phyloP scores from a whole-genome alignment of 1,140 invertebrate genomes.

The Psilanteris sp. region DNA sequence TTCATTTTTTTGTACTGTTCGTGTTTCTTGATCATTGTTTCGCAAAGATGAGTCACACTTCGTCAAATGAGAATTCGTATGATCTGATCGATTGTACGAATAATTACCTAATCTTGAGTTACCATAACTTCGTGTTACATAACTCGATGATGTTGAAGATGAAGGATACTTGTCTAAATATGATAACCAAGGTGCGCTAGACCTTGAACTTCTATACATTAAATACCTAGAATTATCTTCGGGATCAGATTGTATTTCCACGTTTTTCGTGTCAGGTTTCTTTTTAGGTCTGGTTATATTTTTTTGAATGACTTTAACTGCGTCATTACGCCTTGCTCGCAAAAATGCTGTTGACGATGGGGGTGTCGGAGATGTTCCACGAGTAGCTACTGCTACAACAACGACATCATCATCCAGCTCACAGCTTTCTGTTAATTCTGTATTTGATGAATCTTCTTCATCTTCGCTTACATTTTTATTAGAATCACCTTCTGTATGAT shows the following conservation, averaged over 20 bases:
- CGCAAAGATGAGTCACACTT: constrained; percentile 54
- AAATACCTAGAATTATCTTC: constrained; percentile 83
- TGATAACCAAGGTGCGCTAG: constrained; percentile 82
- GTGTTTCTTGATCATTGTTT: constrained; percentile 27
- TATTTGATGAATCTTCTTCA: constrained; percentile 29
- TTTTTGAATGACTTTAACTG: constrained; percentile 85
- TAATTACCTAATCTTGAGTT: constrained; percentile 66
- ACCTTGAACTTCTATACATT: constrained; percentile 81
- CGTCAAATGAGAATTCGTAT: constrained; percentile 57
- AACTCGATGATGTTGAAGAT: constrained; percentile 42
- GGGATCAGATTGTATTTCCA: constrained; percentile 85
- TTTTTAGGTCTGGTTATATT: constrained; percentile 82
- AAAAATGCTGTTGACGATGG: constrained; percentile 83
- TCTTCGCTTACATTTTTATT: constrained; percentile 35
- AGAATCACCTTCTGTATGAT: constrained; percentile 43
- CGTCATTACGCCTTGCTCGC: constrained; percentile 84
- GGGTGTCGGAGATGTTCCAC: constrained; percentile 88
- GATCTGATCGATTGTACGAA: constrained; percentile 62
- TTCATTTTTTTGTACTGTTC: constrained; percentile 42
- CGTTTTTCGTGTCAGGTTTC: constrained; percentile 82
- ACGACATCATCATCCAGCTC: constrained; percentile 73
- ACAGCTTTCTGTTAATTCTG: constrained; percentile 20
- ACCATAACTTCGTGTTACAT: constrained; percentile 65
- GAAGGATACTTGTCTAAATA: constrained; percentile 82
- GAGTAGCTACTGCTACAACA: constrained; percentile 84